A percentile compares a stretch with the other conserved stretches of the same genome.
These are phyloP conservation scores for Thera obeliscata DNA, from an alignment of 2,888 invertebrate species.

Conservation along the genomic window DNA sequence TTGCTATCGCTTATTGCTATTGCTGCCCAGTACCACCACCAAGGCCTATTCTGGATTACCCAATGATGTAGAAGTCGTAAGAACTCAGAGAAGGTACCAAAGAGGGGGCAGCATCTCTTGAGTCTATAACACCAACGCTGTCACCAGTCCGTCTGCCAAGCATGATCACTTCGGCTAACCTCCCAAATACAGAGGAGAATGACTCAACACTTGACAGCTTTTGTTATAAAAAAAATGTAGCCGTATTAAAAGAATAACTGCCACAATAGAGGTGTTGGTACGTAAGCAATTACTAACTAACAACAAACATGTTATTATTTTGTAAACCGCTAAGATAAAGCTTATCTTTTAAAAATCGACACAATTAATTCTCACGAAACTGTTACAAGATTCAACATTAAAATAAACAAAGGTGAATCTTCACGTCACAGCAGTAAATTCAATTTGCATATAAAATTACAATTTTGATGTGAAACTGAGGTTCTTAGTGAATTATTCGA, in stretches of 20 bases:
- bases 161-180: no score
- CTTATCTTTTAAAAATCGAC: slow-evolving; percentile 24
- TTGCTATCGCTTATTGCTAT: no score
- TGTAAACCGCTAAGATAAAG: slow-evolving; percentile 24
- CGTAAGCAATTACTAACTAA: slow-evolving; percentile 27
- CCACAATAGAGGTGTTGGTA: slow-evolving; percentile 8
- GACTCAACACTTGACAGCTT: not conserved
- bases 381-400: slow-evolving; percentile 28
- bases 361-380: slow-evolving; percentile 35
- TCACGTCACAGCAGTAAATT: slow-evolving; percentile 62
- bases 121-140: no score
- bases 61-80: no score
- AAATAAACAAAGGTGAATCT: slow-evolving; percentile 56
- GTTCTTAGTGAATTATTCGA: slow-evolving; percentile 78
- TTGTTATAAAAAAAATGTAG: not conserved
- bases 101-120: no score
- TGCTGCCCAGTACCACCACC: no score
- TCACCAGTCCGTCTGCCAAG: no score
- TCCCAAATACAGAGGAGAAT: no score
- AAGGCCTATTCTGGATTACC: no score
- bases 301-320: slow-evolving; percentile 27
- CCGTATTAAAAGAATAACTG: not conserved
- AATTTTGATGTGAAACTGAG: slow-evolving; percentile 78
- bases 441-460: slow-evolving; percentile 80
- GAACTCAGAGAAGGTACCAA: no score